These are phyloP conservation scores for Noctilio leporinus DNA, from an alignment of 2,113 vertebrate species.

Conservation along the genomic window DNA sequence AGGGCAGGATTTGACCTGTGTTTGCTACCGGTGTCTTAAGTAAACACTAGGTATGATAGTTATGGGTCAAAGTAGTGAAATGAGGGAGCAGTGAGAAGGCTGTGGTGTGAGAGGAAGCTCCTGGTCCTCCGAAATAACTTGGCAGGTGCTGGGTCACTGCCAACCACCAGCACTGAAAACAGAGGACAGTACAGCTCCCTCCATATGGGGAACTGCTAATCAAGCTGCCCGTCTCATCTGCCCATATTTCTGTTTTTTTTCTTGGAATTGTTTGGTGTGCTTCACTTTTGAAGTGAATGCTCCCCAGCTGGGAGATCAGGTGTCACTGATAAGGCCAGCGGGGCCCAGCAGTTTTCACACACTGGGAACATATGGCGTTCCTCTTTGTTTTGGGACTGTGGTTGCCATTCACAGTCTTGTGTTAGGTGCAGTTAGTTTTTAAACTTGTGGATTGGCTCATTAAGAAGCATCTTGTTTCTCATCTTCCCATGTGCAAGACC, in stretches of 20 bases:
- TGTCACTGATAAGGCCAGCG: background rate
- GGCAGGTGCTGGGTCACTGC: background rate
- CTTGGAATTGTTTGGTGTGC: background rate
- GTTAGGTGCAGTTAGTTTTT: background rate
- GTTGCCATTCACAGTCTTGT: background rate
- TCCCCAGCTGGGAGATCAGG: background rate
- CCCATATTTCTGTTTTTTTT: background rate
- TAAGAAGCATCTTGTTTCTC: background rate
- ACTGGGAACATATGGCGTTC: background rate
- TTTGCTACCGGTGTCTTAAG: too few relatives aligned
- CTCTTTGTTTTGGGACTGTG: background rate
- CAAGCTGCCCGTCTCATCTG: background rate
- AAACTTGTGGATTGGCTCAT: background rate
- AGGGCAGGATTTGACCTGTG: too few relatives aligned
- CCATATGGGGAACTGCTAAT: background rate
- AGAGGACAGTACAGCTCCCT: background rate
- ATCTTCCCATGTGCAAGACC: background rate
- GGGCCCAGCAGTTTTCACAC: background rate
- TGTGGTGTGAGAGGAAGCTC: background rate
- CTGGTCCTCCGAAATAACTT: background rate
- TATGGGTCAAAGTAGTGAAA: background rate
- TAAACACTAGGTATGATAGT: background rate
- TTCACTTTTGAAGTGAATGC: slow-evolving; percentile 33
- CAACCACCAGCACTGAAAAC: background rate
- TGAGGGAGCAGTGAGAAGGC: background rate